A percentile compares a stretch with the other conserved stretches of the same genome.
Evolutionary conservation across 2,888 invertebrate species (phyloP).

Genomic region (Rhyacophila evoluta): DNA sequence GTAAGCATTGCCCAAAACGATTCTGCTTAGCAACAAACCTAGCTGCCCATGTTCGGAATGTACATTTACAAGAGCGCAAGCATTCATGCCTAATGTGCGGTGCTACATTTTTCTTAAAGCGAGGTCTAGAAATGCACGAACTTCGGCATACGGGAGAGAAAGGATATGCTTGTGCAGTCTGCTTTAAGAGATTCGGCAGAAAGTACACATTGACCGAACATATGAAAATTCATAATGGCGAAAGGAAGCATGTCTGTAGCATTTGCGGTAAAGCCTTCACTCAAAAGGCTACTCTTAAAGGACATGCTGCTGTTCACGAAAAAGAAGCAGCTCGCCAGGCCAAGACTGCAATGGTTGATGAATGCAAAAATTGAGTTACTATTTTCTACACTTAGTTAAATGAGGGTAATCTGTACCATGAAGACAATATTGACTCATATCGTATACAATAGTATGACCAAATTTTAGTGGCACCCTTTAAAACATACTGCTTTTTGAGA

Average conservation of each 20-base stretch:
- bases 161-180: constrained; percentile 38
- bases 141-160: constrained; percentile 42
- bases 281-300: constrained; percentile 46
- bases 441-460: no score
- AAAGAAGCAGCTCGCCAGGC: constrained; percentile 26
- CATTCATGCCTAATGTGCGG: constrained; percentile 32
- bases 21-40: constrained; percentile 27
- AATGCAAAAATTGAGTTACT: not conserved
- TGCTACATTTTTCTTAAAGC: constrained; percentile 27
- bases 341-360: not conserved
- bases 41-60: constrained; percentile 29
- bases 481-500: no score
- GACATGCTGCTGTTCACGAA: constrained; percentile 43
- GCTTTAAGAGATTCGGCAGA: constrained; percentile 39
- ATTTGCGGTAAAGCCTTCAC: constrained; percentile 41
- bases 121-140: constrained; percentile 29
- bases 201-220: constrained; percentile 40
- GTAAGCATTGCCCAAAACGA: constrained; percentile 33
- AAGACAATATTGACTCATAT: no score
- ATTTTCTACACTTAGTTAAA: no score
- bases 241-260: constrained; percentile 37
- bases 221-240: constrained; percentile 45
- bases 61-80: constrained; percentile 41
- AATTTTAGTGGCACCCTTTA: no score
- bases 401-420: no score